Evolutionary conservation across 2,797 vertebrate species (phyloP), one percentile per base, ranked within the genome.

Genomic region (Choloepus didactylus): DNA sequence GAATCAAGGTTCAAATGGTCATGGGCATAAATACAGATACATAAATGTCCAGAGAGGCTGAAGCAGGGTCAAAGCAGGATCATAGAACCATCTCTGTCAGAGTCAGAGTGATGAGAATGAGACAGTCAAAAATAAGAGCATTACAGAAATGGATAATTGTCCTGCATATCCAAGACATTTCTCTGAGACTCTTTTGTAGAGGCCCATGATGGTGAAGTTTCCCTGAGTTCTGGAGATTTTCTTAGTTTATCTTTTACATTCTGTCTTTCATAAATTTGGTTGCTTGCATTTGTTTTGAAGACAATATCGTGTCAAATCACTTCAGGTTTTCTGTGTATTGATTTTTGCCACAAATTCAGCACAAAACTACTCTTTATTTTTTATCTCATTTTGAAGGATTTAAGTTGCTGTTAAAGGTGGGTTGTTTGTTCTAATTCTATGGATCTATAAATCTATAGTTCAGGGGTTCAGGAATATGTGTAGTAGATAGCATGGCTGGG

Each of bases 311-410:
- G 15, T 82, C 41, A 95, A 90, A 92, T 92, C 19, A 90, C 9
- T 87, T 97, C 46, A 64, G 16, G 46, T 97, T 75, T 85, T 85
- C n/a, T 87, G n/a, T 64, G 11, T 93, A 87, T 96, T 96, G 94
- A 95, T 96, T 96, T 95, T 67, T 49, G 59, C 66, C 95, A 73
- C 23, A 83, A 75, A 91, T 82, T 93, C 73, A 95, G 19, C 23
- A 44, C 46, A 29, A 85, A 93, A 86, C 85, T 51, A 64, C 23
- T 72, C 54, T 92, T 94, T 16, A 56, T 93, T 97, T 88, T 72
- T 84, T 29, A 93, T 80, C 89, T 96, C n/a, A 95, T 91, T 96
- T 97, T 67, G 87, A 86, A 95, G 60, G n/a, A 88, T 96, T 83
- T 93, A 31, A 79, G 73, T 91, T 96, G 69, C 51, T 56, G 23